Evolutionary conservation across 2,113 vertebrate genomes (phyloP).

Genomic region (Dasyurus viverrinus): DNA sequence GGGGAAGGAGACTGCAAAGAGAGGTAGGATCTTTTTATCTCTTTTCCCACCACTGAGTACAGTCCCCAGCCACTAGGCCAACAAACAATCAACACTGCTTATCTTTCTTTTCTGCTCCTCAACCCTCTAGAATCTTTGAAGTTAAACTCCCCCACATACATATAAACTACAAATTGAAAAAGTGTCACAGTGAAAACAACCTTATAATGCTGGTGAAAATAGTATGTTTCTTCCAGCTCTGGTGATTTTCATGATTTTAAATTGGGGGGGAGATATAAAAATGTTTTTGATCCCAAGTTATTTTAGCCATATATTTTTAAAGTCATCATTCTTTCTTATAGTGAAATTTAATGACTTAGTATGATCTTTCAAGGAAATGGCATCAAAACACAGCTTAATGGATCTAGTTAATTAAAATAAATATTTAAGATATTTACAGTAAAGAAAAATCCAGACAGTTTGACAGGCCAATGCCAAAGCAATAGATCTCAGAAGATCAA

Average conservation of each 20-base stretch:
- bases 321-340: constrained; percentile 38
- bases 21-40: not conserved
- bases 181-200: not conserved
- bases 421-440: constrained; percentile 36
- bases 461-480: constrained; percentile 14
- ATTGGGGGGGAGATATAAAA: not conserved
- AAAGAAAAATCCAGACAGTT: constrained; percentile 39
- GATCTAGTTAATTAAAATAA: constrained; percentile 14
- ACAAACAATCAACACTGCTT: fast-evolving
- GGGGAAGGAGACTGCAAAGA: not conserved
- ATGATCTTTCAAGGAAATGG: constrained; percentile 20
- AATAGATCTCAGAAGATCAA: not conserved
- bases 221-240: not conserved
- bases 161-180: not conserved
- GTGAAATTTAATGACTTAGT: constrained; percentile 30
- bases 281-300: not conserved
- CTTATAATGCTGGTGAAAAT: not conserved
- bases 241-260: constrained; percentile 2
- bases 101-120: not conserved
- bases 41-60: fast-evolving
- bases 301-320: not conserved
- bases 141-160: not conserved
- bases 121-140: not conserved
- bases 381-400: constrained; percentile 29
- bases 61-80: not conserved